Percentiles rank a stretch among this genome's conserved stretches.
These are phyloP conservation scores for Halesus radiatus DNA, from an alignment of 1,140 invertebrate genomes.

Conservation along the genomic window DNA sequence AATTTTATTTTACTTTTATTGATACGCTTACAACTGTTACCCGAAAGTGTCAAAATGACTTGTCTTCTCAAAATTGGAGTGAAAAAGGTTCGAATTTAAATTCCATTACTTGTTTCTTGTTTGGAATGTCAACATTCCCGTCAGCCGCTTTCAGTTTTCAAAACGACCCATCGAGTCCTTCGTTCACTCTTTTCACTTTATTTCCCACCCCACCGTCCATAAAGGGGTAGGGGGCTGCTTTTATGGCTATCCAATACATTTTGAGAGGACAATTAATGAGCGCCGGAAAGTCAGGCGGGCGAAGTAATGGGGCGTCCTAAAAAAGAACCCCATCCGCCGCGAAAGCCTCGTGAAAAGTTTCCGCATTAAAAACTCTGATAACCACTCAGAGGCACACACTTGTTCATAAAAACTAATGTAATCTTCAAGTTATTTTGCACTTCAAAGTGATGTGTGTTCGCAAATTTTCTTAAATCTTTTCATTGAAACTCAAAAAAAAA, in stretches of 20 bases:
- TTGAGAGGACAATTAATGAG: conserved; percentile 43
- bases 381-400: conserved; percentile 8
- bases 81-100: not conserved
- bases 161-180: conserved; percentile 10
- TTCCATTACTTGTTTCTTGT: not conserved
- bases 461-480: not conserved
- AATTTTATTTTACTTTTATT: no score
- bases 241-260: conserved; percentile 46
- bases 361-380: conserved; percentile 37
- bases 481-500: not conserved
- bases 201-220: not conserved
- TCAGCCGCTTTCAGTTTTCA: conserved; percentile 22
- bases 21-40: no score
- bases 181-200: conserved; percentile 33
- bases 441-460: conserved; percentile 8
- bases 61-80: no score
- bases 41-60: no score
- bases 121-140: conserved; percentile 20
- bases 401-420: conserved; percentile 32
- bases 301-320: conserved; percentile 35
- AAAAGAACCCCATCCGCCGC: conserved; percentile 10
- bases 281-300: not conserved
- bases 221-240: not conserved
- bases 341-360: conserved; percentile 14
- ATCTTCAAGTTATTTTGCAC: conserved; percentile 12